phyloP scores from a whole-genome alignment of 2,797 vertebrate genomes.

The Tapera naevia region DNA sequence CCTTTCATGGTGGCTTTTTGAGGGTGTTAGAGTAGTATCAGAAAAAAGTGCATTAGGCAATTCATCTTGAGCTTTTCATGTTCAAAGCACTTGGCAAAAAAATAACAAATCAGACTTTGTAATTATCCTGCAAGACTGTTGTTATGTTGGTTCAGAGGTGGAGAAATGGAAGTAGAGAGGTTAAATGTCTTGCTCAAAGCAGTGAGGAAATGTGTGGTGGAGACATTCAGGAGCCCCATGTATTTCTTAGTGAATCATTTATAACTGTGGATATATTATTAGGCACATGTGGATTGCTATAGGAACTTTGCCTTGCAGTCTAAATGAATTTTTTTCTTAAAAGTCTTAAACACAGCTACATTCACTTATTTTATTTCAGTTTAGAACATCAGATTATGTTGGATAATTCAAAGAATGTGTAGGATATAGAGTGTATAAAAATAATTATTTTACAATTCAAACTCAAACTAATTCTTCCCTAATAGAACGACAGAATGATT shows the following conservation, averaged over 20 bases:
- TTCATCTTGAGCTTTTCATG: not conserved
- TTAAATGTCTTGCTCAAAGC: constrained; percentile 27
- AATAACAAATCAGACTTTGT: not conserved
- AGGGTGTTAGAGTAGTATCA: not conserved
- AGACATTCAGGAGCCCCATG: constrained; percentile 46
- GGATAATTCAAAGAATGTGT: not conserved
- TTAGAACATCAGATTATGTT: not conserved
- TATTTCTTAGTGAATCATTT: constrained; percentile 58
- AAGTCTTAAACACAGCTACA: not conserved
- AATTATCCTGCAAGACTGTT: constrained; percentile 1
- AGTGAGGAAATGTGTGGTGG: constrained; percentile 49
- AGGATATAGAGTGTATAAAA: not conserved
- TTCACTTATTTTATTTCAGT: not conserved
- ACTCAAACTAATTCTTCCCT: not conserved
- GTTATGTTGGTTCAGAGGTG: constrained; percentile 18
- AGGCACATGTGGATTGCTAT: constrained; percentile 29
- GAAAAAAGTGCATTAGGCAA: not conserved
- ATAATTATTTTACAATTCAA: not conserved
- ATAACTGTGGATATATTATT: constrained; percentile 29
- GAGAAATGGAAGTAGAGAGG: constrained; percentile 27
- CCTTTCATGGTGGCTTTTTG: not conserved
- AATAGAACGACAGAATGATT: not conserved
- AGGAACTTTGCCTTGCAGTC: not conserved
- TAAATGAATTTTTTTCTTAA: constrained; percentile 18
- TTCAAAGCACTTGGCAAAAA: constrained; percentile 2